These are phyloP conservation scores for Phaenicophaeus curvirostris DNA, from an alignment of 2,797 vertebrate species.

Conservation along the genomic window DNA sequence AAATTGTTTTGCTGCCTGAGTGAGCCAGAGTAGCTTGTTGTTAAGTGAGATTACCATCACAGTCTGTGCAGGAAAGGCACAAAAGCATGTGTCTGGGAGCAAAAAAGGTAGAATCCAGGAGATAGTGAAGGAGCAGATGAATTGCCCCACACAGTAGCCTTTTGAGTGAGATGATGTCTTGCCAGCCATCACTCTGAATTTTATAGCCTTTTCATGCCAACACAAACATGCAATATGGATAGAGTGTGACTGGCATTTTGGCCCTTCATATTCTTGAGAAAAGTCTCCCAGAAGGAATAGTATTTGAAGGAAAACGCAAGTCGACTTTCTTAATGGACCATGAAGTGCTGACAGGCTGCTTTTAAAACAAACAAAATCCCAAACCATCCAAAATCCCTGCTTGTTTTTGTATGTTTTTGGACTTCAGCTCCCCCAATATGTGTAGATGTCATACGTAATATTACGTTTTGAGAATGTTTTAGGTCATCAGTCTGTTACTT, in stretches of 20 bases:
- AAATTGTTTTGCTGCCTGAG: background rate
- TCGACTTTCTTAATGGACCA: background rate
- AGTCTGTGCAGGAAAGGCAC: background rate
- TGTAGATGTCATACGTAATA: background rate
- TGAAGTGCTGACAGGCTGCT: slow-evolving; percentile 62
- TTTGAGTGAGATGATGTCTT: background rate
- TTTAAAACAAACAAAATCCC: slow-evolving; percentile 49
- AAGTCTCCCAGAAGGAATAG: background rate
- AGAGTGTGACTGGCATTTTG: background rate
- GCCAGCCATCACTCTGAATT: background rate
- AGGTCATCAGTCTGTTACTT: slow-evolving; percentile 38
- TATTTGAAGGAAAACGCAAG: background rate
- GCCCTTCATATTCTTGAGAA: background rate
- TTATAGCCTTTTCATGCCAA: background rate
- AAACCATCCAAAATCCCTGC: background rate
- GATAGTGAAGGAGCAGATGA: background rate
- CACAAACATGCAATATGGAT: background rate
- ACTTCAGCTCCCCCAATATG: background rate
- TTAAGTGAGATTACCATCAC: background rate
- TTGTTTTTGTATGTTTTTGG: slow-evolving; percentile 18
- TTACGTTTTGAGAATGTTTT: slow-evolving; percentile 3
- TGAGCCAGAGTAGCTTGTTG: background rate
- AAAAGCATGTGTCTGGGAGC: background rate
- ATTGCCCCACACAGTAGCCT: background rate
- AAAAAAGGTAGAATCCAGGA: background rate